A percentile compares a stretch with the other conserved stretches of the same genome.
Conservation (phyloP, 2,888 invertebrate genomes). For the Tolmerus cingulatus region DNA sequence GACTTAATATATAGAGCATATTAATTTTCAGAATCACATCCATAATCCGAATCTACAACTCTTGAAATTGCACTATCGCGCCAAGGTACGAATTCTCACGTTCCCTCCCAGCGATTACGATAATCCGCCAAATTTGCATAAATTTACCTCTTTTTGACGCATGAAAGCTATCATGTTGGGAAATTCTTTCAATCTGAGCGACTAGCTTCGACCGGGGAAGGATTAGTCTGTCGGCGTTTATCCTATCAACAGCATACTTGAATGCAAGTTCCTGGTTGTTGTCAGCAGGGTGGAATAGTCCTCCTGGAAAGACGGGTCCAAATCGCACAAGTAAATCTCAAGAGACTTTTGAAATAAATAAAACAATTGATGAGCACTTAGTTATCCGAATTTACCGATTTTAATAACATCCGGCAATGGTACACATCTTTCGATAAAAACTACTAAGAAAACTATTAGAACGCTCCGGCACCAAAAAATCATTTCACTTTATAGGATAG, state of each 20-base stretch:
- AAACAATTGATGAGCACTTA: not conserved
- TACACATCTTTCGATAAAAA: slow-evolving; percentile 34
- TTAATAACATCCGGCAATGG: slow-evolving; percentile 49
- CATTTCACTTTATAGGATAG: not conserved
- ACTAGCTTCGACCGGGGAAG: slow-evolving; percentile 85
- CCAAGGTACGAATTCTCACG: not conserved
- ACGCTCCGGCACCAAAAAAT: not conserved
- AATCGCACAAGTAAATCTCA: not conserved
- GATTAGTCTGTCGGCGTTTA: slow-evolving; percentile 83
- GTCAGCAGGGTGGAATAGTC: slow-evolving; percentile 86
- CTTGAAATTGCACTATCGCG: not conserved
- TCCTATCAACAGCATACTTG: slow-evolving; percentile 89
- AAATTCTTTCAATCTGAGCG: slow-evolving; percentile 88
- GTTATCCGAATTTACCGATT: slow-evolving; percentile 47
- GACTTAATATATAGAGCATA: not conserved
- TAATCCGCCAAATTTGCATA: not conserved
- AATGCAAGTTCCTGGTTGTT: slow-evolving; percentile 91
- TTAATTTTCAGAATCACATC: not conserved
- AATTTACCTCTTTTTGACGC: slow-evolving; percentile 88
- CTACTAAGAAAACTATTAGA: not conserved
- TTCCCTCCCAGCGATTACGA: not conserved
- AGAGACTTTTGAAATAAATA: not conserved
- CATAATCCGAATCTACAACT: not conserved
- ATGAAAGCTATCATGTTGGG: slow-evolving; percentile 91
- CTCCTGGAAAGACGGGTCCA: slow-evolving; percentile 67